Evolutionary conservation across 2,888 invertebrate genomes (phyloP), one percentile per base, ranked within the genome.

Genomic region (Drosophila austrosaltans): DNA sequence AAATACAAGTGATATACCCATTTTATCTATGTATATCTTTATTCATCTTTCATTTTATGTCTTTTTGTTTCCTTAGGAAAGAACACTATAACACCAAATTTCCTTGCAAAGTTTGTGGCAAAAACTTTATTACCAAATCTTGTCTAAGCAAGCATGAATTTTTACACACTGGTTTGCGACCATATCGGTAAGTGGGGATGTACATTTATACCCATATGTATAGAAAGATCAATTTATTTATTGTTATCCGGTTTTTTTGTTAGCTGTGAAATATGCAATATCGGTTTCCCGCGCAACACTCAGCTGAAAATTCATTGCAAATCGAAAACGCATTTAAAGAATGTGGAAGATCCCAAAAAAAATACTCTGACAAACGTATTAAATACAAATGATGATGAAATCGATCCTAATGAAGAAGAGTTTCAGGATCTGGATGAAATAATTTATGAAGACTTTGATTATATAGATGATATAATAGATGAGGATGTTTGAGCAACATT

Each of bases 191-290:
- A 44, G 58, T 42, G 4, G 28, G 28, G 2, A 6, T 54, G 6
- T 32, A 32, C 32, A 32, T 32, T 5, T 6, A 5, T 32, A 32
- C 16, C 16, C 16, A 16, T 10, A 58, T 28, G 5, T 30, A 12
- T 6, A 54, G 30, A 7, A 30, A n/a, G 1, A 28, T 54, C 3
- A 8, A 1, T 5, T 1, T 28, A n/a, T 12, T 25, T 28, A 10
- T n/a, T 1, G 10, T 25, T n/a, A 8, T 20, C 32, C n/a, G 16
- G 5, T 4, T 40, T 28, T 39, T 1, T 8, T 44, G 53, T 30
- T 12, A 72, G 72, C 16, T 71, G 71, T 56, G 57, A 64, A 3
- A 10, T 57, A 6, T 72, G 72, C 32, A n/a, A 53, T n/a, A 1
- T 32, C 0, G 40, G 36, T 8, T 65, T 71, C 22, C n/a, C 60